Conservation (phyloP, 2,888 invertebrate species). For the Trachelus stipa region DNA sequence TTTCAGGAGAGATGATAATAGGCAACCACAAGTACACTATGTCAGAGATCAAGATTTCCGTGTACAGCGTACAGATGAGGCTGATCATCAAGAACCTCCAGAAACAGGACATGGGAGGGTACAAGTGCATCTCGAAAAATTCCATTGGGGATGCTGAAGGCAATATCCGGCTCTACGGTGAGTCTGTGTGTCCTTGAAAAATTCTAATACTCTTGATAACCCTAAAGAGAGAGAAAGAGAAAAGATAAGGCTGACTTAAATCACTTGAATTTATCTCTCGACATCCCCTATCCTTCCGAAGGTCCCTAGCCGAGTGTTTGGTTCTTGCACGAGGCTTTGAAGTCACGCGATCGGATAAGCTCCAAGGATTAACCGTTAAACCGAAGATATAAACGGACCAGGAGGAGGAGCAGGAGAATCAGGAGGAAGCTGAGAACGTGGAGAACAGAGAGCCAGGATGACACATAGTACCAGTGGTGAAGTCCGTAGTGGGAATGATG, state of each 20-base stretch:
- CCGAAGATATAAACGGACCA: conserved; percentile 37
- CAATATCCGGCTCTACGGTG: conserved; percentile 88
- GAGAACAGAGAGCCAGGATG: background rate
- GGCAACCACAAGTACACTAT: conserved; percentile 87
- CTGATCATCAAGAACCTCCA: conserved; percentile 81
- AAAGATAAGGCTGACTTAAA: background rate
- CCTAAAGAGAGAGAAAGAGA: background rate
- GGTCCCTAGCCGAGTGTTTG: background rate
- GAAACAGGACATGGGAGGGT: conserved; percentile 83
- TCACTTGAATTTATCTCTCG: background rate
- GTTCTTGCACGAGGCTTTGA: background rate
- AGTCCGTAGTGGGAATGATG: background rate
- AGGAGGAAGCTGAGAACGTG: background rate
- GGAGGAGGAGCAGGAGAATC: background rate
- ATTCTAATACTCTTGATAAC: background rate
- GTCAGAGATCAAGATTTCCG: conserved; percentile 82
- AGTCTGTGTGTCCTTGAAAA: conserved; percentile 60
- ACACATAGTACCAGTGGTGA: background rate
- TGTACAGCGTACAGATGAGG: conserved; percentile 88
- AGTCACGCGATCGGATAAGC: conserved; percentile 14
- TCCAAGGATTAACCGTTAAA: conserved; percentile 51
- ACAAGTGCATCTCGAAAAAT: conserved; percentile 93
- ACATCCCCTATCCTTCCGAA: background rate
- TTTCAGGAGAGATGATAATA: conserved; percentile 91
- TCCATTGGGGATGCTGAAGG: conserved; percentile 93